phyloP scores from a whole-genome alignment of 2,113 vertebrate species.

The Embiotoca jacksoni region DNA sequence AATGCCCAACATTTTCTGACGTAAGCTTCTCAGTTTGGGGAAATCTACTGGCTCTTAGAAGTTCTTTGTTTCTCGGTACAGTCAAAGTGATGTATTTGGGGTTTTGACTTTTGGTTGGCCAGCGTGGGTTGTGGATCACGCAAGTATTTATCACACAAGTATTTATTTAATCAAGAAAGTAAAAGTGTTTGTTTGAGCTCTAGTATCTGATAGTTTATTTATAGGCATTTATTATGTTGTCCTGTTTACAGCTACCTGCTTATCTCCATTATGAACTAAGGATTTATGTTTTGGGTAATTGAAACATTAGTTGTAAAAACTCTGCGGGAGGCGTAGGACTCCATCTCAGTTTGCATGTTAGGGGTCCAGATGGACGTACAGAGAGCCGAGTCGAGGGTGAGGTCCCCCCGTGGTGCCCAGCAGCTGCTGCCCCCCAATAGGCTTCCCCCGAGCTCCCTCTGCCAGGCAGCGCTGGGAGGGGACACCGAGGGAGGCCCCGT shows the following conservation, averaged over 20 bases:
- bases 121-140: not conserved
- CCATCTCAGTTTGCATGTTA: not conserved
- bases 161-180: not conserved
- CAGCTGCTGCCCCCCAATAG: slow-evolving; percentile 53
- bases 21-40: too few species aligned
- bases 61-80: not conserved
- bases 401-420: slow-evolving; percentile 51
- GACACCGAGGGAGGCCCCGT: slow-evolving; percentile 26
- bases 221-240: not conserved
- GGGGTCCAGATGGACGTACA: slow-evolving; percentile 41
- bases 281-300: not conserved
- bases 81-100: not conserved
- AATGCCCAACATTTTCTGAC: not conserved
- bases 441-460: slow-evolving; percentile 44
- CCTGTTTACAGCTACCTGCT: not conserved
- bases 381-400: slow-evolving; percentile 18
- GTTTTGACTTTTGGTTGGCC: not conserved
- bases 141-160: too few species aligned
- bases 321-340: not conserved
- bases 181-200: not conserved
- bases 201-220: not conserved
- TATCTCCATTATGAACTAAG: not conserved
- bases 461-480: slow-evolving; percentile 41
- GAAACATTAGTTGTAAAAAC: not conserved
- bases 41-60: too few species aligned